These are phyloP conservation scores for Graptemys geographica DNA, from an alignment of 2,797 vertebrate species.

Conservation along the genomic window DNA sequence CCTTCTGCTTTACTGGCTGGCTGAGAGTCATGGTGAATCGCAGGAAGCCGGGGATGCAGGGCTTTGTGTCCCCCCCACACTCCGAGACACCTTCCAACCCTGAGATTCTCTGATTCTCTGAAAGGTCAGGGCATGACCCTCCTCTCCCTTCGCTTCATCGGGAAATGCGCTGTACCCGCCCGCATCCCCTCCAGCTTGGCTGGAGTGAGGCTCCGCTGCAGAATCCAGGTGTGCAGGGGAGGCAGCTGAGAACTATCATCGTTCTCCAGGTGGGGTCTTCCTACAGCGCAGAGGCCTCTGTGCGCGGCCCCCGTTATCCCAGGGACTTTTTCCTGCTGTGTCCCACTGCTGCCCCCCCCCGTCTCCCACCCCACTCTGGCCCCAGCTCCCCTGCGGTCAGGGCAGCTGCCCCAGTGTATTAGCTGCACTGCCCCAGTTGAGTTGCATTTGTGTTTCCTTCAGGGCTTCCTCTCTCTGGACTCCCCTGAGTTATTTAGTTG, in stretches of 20 bases:
- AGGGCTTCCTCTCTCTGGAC: too few relatives aligned
- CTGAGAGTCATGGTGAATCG: too few relatives aligned
- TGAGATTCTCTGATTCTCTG: too few relatives aligned
- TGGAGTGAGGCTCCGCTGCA: not conserved
- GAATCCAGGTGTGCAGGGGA: fast-evolving
- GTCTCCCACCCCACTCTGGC: not conserved
- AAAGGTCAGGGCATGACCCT: too few relatives aligned
- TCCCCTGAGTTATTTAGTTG: too few relatives aligned
- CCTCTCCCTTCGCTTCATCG: too few relatives aligned
- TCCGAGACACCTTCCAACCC: too few relatives aligned
- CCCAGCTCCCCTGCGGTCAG: not conserved
- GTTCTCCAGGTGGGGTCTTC: not conserved
- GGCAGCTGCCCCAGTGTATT: not conserved
- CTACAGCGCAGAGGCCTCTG: not conserved
- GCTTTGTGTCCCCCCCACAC: too few relatives aligned
- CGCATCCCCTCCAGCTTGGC: not conserved
- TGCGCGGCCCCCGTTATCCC: not conserved
- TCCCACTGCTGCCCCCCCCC: not conserved
- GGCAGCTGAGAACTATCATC: not conserved
- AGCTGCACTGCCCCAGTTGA: too few relatives aligned
- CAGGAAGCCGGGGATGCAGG: too few relatives aligned
- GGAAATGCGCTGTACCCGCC: not conserved
- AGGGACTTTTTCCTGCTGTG: not conserved
- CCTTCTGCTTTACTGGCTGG: too few relatives aligned
- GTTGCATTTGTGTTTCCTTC: too few relatives aligned